Percentiles rank a stretch among this genome's conserved stretches.
These are phyloP conservation scores for Perca schrenkii DNA, from an alignment of 2,113 vertebrate genomes.

Conservation along the genomic window DNA sequence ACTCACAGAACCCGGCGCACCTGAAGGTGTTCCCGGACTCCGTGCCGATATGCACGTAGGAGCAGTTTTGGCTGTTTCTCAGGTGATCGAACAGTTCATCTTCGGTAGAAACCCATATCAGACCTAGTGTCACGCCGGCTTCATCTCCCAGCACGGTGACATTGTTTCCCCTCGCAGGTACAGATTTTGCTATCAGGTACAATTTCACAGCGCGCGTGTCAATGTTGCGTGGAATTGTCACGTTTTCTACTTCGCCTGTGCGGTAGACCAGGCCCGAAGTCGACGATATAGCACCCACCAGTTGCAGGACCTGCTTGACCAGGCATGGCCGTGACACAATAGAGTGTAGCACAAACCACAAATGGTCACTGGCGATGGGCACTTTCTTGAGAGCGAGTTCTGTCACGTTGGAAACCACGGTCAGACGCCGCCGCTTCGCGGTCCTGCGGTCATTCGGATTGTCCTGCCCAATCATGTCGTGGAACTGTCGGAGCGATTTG, in stretches of 20 bases:
- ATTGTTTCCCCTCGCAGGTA: not conserved
- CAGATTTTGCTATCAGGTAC: slow-evolving; percentile 3
- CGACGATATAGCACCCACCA: not conserved
- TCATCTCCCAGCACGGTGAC: not conserved
- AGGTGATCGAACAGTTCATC: not conserved
- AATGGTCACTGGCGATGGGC: not conserved
- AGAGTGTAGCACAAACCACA: slow-evolving; percentile 22
- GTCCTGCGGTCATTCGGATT: no score
- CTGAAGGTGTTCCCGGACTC: slow-evolving; percentile 1
- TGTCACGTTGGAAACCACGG: not conserved
- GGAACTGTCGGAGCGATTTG: slow-evolving; percentile 6
- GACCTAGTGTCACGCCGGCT: not conserved
- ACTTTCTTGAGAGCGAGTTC: not conserved
- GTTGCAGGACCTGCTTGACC: slow-evolving; percentile 8
- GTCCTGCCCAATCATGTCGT: not conserved
- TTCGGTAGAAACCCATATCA: not conserved
- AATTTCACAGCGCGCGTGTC: not conserved
- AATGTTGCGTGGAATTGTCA: not conserved
- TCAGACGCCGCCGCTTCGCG: not conserved
- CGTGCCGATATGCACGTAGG: slow-evolving; percentile 1
- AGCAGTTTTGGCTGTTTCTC: not conserved
- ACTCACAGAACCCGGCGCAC: slow-evolving; percentile 5
- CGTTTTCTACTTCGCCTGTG: not conserved
- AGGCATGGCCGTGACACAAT: not conserved
- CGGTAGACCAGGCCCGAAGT: not conserved